phyloP scores from a whole-genome alignment of 2,888 invertebrate genomes.

The Dendrolimus pini region DNA sequence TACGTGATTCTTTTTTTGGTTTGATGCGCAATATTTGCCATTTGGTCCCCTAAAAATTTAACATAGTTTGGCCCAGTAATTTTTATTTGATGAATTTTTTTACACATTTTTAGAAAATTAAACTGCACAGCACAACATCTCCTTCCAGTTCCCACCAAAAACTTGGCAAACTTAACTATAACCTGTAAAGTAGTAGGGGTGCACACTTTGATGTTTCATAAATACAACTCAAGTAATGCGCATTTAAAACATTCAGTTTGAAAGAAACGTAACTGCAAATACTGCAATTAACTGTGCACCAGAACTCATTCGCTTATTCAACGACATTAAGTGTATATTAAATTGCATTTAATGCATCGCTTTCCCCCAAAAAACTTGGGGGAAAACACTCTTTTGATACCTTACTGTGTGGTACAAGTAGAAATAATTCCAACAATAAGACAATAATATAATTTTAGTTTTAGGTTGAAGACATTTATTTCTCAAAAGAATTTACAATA shows the following conservation, averaged over 20 bases:
- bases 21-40: too few species aligned
- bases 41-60: too few species aligned
- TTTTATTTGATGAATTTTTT: too few species aligned
- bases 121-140: too few species aligned
- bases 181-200: slow-evolving; percentile 14
- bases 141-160: too few species aligned
- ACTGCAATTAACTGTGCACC: slow-evolving; percentile 33
- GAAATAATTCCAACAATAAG: too few species aligned
- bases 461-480: too few species aligned
- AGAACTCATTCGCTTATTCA: neutral
- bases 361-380: neutral
- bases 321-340: neutral
- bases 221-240: slow-evolving; percentile 36
- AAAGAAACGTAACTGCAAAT: slow-evolving; percentile 29
- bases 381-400: neutral
- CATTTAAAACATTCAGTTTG: slow-evolving; percentile 48
- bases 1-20: too few species aligned
- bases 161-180: neutral
- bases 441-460: too few species aligned
- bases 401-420: neutral
- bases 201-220: slow-evolving; percentile 46
- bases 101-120: too few species aligned
- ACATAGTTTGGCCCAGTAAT: too few species aligned
- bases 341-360: neutral
- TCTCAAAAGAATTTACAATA: too few species aligned